phyloP scores from a whole-genome alignment of 1,140 invertebrate species.

The Drosophila rhopaloa region DNA sequence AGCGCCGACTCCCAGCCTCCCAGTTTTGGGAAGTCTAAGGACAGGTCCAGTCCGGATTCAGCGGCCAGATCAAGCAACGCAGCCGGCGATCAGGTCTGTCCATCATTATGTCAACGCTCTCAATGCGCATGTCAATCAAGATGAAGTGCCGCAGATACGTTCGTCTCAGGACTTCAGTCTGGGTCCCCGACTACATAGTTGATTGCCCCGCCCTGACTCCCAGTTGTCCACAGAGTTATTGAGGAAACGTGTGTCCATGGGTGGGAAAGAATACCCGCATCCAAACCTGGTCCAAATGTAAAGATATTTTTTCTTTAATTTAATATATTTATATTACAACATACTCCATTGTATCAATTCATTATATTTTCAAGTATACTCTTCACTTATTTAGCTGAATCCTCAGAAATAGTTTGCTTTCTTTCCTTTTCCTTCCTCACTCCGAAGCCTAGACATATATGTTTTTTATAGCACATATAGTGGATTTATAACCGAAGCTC shows the following conservation, averaged over 20 bases:
- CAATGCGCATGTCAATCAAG: constrained; percentile 84
- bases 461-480: constrained; percentile 35
- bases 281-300: too few species aligned
- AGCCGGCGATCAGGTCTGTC: constrained; percentile 66
- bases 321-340: too few species aligned
- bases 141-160: constrained; percentile 82
- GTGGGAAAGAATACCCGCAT: not conserved
- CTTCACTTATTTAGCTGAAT: too few species aligned
- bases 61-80: constrained; percentile 50
- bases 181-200: not conserved
- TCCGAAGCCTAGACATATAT: constrained; percentile 11
- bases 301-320: too few species aligned
- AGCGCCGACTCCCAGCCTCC: constrained; percentile 49
- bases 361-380: too few species aligned
- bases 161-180: constrained; percentile 11
- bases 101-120: constrained; percentile 84
- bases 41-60: constrained; percentile 30
- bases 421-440: not conserved
- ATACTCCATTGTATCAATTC: too few species aligned
- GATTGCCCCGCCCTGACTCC: constrained; percentile 10
- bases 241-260: constrained; percentile 3
- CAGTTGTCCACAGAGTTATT: constrained; percentile 9
- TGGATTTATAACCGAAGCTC: constrained; percentile 34
- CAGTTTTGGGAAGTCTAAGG: too few species aligned
- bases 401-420: not conserved